phyloP scores from a whole-genome alignment of 2,113 vertebrate species.

The Nipponia nippon region DNA sequence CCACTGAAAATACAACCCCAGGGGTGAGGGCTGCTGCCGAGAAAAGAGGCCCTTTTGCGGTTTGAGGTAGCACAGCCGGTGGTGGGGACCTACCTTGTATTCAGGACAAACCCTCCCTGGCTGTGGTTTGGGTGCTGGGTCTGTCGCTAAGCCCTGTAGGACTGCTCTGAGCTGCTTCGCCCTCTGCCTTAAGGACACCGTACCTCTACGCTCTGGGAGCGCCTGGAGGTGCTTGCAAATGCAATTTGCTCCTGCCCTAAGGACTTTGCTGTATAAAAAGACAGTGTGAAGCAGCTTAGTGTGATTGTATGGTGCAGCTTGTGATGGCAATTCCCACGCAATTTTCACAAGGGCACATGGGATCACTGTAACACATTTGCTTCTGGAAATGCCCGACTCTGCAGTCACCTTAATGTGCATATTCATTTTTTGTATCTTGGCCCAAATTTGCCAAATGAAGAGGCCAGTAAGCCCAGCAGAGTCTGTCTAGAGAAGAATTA shows the following conservation, averaged over 20 bases:
- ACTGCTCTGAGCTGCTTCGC: neutral
- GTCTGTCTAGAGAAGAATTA: neutral
- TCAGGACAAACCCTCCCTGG: neutral
- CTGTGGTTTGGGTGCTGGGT: neutral
- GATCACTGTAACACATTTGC: neutral
- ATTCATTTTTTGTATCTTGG: neutral
- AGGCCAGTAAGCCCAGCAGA: neutral
- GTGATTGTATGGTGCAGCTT: neutral
- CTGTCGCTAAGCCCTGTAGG: neutral
- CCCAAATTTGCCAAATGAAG: neutral
- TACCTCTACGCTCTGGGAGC: neutral
- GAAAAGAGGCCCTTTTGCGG: neutral
- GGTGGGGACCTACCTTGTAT: neutral
- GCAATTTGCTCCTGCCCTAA: neutral
- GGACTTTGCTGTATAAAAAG: neutral
- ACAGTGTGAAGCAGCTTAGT: neutral
- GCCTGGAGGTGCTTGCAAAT: neutral
- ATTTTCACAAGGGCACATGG: neutral
- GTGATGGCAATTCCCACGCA: neutral
- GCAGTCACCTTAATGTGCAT: neutral
- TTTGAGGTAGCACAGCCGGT: neutral
- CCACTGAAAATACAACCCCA: neutral
- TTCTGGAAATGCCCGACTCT: neutral
- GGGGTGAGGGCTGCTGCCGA: too few relatives aligned
- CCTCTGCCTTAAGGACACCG: neutral